phyloP scores from a whole-genome alignment of 35 echinoderm and acorn worm genomes.

The Apostichopus californicus region DNA sequence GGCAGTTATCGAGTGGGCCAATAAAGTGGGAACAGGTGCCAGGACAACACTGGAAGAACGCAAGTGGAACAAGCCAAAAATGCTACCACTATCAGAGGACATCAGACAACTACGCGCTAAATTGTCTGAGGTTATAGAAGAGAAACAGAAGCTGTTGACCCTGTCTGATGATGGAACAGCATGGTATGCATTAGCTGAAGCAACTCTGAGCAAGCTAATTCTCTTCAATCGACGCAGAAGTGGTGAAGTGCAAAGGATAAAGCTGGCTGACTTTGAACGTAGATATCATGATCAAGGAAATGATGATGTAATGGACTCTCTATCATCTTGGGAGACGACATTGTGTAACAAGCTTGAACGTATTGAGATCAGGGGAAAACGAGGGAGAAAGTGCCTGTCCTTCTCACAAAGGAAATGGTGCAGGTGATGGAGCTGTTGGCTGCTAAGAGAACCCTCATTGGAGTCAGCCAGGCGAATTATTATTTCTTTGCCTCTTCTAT shows the following conservation, averaged over 20 bases:
- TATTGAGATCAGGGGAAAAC: conserved; percentile 77
- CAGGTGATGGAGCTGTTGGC: conserved; percentile 23
- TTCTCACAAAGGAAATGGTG: conserved; percentile 53
- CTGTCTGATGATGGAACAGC: not conserved
- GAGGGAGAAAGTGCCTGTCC: conserved; percentile 47
- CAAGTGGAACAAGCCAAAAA: conserved; percentile 71
- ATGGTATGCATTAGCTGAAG: conserved; percentile 39
- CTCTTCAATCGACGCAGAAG: conserved; percentile 70
- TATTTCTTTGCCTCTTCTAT: conserved; percentile 52
- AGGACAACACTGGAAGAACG: not conserved
- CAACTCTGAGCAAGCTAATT: conserved; percentile 49
- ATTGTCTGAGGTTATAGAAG: conserved; percentile 24
- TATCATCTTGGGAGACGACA: conserved; percentile 26
- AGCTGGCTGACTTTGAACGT: conserved; percentile 41
- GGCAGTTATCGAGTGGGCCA: not conserved
- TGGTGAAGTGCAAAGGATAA: conserved; percentile 70
- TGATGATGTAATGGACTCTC: conserved; percentile 7
- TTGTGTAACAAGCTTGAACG: conserved; percentile 31
- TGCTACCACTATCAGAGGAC: conserved; percentile 69
- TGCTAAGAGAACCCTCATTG: not conserved
- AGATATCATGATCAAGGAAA: conserved; percentile 6
- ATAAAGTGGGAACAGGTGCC: not conserved
- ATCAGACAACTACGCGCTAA: conserved; percentile 61
- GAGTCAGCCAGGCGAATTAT: conserved; percentile 20
- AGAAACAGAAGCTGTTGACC: not conserved